Evolutionary conservation across 1,140 invertebrate species (phyloP).

Genomic region (Panagrolaimus sp.): DNA sequence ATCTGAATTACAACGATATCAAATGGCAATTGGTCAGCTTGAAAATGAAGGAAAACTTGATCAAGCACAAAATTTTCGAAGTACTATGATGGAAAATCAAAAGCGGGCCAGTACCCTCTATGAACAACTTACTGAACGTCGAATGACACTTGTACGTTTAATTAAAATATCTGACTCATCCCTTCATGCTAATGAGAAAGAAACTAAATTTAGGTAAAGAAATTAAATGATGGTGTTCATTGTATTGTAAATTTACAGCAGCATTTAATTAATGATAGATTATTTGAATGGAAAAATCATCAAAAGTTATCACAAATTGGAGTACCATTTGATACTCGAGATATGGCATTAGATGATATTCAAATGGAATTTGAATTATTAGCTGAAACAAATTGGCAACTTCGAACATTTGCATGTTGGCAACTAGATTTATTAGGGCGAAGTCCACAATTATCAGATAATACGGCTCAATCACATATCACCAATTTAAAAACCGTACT

Average conservation of each 20-base stretch:
- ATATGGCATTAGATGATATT: constrained; percentile 51
- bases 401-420: constrained; percentile 57
- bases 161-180: not conserved
- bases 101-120: constrained; percentile 45
- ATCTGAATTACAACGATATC: constrained; percentile 50
- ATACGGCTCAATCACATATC: constrained; percentile 51
- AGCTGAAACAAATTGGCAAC: constrained; percentile 57
- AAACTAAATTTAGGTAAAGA: constrained; percentile 51
- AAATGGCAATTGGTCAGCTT: constrained; percentile 48
- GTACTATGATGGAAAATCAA: constrained; percentile 49
- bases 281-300: constrained; percentile 57
- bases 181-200: constrained; percentile 5
- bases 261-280: constrained; percentile 45
- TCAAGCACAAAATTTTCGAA: constrained; percentile 39
- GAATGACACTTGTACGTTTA: constrained; percentile 41
- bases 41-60: constrained; percentile 46
- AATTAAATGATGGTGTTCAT: constrained; percentile 54
- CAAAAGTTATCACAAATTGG: constrained; percentile 58
- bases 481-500: constrained; percentile 45
- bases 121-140: constrained; percentile 47
- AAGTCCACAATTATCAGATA: constrained; percentile 47
- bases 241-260: constrained; percentile 50
- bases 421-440: constrained; percentile 52
- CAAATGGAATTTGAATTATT: constrained; percentile 58
- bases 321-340: constrained; percentile 55